These are phyloP conservation scores for Nesoenas mayeri DNA, from an alignment of 2,113 vertebrate genomes.

Conservation along the genomic window DNA sequence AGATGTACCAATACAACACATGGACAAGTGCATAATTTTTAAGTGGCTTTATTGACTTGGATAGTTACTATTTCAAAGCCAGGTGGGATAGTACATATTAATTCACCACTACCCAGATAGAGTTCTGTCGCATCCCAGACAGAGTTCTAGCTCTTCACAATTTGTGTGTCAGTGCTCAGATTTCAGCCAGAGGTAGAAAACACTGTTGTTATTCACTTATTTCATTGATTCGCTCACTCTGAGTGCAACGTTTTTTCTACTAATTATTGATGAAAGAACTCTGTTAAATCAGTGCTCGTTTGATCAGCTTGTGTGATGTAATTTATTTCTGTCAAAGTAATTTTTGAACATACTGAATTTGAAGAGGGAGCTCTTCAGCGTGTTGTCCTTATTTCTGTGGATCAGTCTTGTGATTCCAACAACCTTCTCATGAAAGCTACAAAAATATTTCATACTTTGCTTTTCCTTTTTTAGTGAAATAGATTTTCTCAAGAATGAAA, in stretches of 20 bases:
- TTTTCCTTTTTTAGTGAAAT: constrained; percentile 85
- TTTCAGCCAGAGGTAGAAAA: neutral
- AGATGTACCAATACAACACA: neutral
- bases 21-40: neutral
- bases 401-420: neutral
- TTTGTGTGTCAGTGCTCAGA: neutral
- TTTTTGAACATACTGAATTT: neutral
- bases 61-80: neutral
- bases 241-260: neutral
- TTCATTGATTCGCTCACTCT: neutral
- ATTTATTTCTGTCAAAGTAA: neutral
- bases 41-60: neutral
- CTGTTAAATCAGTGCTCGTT: neutral
- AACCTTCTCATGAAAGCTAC: neutral
- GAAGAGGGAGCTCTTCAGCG: neutral
- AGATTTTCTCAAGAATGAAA: constrained; percentile 85
- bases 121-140: neutral
- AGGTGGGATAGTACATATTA: neutral
- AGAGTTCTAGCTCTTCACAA: neutral
- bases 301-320: neutral
- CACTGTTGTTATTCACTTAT: neutral
- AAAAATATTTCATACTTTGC: neutral
- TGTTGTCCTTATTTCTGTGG: neutral
- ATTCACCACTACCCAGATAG: neutral
- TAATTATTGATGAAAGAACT: neutral